A percentile compares a stretch with the other conserved stretches of the same genome.
These are phyloP conservation scores for Galeruca laticollis DNA, from an alignment of 2,888 invertebrate genomes.

Conservation along the genomic window DNA sequence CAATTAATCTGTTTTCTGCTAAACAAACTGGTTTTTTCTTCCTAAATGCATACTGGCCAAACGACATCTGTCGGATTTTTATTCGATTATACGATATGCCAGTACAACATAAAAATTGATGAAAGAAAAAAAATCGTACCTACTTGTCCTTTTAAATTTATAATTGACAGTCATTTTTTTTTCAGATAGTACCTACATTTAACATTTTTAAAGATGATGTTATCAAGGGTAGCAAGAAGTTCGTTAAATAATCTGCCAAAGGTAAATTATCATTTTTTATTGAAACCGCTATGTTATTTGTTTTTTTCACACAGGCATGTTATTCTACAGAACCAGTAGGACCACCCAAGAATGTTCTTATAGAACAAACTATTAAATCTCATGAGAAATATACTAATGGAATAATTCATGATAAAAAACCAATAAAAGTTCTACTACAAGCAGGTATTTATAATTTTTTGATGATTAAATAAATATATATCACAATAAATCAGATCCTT, in stretches of 20 bases:
- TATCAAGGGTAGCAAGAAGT: neutral
- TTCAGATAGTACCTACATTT: neutral
- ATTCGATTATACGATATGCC: no score
- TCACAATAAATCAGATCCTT: no score
- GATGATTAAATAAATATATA: neutral
- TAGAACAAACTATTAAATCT: constrained; percentile 6
- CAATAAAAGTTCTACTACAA: neutral
- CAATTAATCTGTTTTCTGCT: no score
- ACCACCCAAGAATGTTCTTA: constrained; percentile 4
- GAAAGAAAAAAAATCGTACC: no score
- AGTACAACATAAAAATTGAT: no score
- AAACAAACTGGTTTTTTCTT: no score
- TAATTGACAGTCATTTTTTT: no score
- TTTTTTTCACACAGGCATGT: neutral
- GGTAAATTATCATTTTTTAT: neutral
- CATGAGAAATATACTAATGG: constrained; percentile 7
- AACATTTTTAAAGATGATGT: neutral
- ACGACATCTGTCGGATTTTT: no score
- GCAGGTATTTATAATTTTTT: neutral
- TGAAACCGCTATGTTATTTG: neutral
- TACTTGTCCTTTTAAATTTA: no score
- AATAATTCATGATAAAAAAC: constrained; percentile 4
- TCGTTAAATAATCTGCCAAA: neutral
- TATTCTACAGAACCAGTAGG: constrained; percentile 3
- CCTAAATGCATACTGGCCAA: no score